Evolutionary conservation across 2,888 invertebrate species (phyloP), one percentile per base, ranked within the genome.

Genomic region (Ornithoptera priamus): DNA sequence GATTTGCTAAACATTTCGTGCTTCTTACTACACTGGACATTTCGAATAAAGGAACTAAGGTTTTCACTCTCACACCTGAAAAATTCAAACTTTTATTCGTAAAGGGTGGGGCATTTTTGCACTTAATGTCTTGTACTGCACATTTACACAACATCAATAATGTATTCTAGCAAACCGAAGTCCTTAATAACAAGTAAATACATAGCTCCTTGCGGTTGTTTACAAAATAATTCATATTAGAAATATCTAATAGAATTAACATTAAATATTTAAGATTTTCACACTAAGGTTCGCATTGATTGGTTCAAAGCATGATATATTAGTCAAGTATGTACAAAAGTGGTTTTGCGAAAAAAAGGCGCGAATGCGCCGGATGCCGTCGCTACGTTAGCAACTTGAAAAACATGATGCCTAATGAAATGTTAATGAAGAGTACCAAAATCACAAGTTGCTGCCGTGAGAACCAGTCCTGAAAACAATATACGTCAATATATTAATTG

Each of bases 341-440:
- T 81, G 80, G 80, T 77, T 80, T 78, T 73, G 77, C 78, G 77
- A 73, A 76, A 64, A 73, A 72, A 73, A 77, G 90, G 88, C 89
- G 91, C 88, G 74, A 73, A 64, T 72, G 87, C 92, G 89, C 91
- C 92, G 76, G 82, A 72, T 82, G 93, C 95, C 93, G 93, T 88
- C 95, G 95, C 97, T 97, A 98, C 96, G 97, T 98, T 85, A 98
- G 94, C 94, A 98, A 94, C 93, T 98, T 98, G 94, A 97, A 97
- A 94, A 98, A 98, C 95, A 98, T 96, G 93, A 98, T 96, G 90
- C 97, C 98, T 94, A 98, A 93, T 80, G 97, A 96, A 93, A 98
- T 96, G 94, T 98, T 98, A 94, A 97, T 96, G 93, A 98, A 96
- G 81, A 98, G 95, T 83, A 98, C 97, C 88, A 98, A 94, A 93